phyloP scores from a whole-genome alignment of 92 coral and sea anemone species.

The Heliopora coerulea region DNA sequence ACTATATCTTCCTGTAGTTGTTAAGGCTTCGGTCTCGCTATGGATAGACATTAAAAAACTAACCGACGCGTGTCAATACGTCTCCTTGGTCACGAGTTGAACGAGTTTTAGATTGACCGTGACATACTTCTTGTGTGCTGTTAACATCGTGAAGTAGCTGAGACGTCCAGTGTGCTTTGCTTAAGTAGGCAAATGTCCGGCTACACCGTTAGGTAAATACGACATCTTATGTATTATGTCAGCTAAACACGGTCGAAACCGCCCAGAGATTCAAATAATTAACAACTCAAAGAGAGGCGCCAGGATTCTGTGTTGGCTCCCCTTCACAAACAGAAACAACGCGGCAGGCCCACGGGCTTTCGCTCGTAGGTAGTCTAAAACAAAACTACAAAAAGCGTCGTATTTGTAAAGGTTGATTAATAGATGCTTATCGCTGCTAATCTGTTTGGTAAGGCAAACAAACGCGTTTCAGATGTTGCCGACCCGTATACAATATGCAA shows the following conservation, averaged over 20 bases:
- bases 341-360: slow-evolving; percentile 42
- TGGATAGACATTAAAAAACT: background rate
- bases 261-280: slow-evolving; percentile 37
- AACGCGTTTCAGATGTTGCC: slow-evolving; percentile 39
- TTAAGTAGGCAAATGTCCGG: background rate
- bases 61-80: background rate
- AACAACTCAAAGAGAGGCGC: slow-evolving; percentile 19
- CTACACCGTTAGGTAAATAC: slow-evolving; percentile 12
- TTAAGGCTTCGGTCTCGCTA: background rate
- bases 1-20: background rate
- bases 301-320: slow-evolving; percentile 26
- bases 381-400: slow-evolving; percentile 23
- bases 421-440: slow-evolving; percentile 44
- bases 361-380: slow-evolving; percentile 6
- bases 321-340: slow-evolving; percentile 32
- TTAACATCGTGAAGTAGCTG: background rate
- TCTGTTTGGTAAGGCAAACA: slow-evolving; percentile 46
- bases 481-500: slow-evolving; percentile 46
- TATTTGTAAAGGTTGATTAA: slow-evolving; percentile 42
- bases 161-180: background rate
- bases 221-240: background rate
- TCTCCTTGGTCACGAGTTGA: background rate
- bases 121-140: background rate
- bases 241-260: slow-evolving; percentile 2
- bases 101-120: background rate